Evolutionary conservation across 2,888 invertebrate species (phyloP), one percentile per base, ranked within the genome.

Genomic region (Periphyllus acericola): DNA sequence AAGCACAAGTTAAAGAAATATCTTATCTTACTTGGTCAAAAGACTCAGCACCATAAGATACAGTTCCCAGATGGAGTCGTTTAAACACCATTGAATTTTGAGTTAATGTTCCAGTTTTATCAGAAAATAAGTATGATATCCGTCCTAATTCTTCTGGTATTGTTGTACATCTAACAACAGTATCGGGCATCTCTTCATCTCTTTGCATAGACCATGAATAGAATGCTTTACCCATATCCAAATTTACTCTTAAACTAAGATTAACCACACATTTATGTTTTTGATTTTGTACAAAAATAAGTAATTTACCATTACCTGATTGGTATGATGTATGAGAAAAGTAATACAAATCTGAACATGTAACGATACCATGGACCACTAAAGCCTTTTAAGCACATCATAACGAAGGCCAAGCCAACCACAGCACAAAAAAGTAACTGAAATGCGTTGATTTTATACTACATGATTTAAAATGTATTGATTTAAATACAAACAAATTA

Each of bases 61-160:
- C 97, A 74, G 97, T 97, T 21, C 98, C 99, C 71, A 99, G 92
- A 92, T 99, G 99, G 52, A 99, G 93, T 91, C 97, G 96, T 91
- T 98, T 98, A 91, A 99, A 97, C 0, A 98, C 96, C 99, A 99
- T 99, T 91, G 98, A 98, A 92, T 99, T 99, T 92, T 99, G 98
- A 0, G 99, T 99, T 40, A 99, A 93, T 0, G 99, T 99, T 29
- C 99, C 99, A 0, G 99, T 99, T 93, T 99, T 99, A 91, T 99
- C 99, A 0, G 98, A 97, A 11, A 99, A 92, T n/a, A 99, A 93
- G 92, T 99, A 99, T 46, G 97, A 97, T 90, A 99, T 97, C 89
- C 99, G 93, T 0, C 99, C 99, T 87, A 99, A 92, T 92, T 99
- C 99, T 92, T 99, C 99, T 0, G 99, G 98, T 90, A 99, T 99